Evolutionary conservation across 2,797 vertebrate genomes (phyloP).

Genomic region (Natrix natrix): DNA sequence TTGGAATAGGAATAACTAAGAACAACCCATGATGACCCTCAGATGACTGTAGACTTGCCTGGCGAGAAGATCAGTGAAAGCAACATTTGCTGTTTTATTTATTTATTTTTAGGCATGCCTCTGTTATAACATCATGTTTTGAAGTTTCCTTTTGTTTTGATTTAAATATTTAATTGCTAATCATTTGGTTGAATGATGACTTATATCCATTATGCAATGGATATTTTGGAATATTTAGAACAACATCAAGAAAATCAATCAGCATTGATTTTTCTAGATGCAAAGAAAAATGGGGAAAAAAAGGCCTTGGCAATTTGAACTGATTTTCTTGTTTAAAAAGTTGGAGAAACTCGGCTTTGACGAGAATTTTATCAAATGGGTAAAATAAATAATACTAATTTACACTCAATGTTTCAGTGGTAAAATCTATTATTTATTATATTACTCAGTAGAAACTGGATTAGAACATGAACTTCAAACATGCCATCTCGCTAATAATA

Average conservation of each 20-base stretch:
- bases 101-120: neutral
- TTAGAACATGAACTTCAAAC: neutral
- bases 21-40: neutral
- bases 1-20: neutral
- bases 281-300: neutral
- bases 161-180: neutral
- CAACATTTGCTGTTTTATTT: neutral
- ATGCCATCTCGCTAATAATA: neutral
- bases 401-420: neutral
- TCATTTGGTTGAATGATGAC: neutral
- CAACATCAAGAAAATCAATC: neutral
- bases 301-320: neutral
- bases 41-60: neutral
- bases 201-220: neutral
- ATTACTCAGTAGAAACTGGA: neutral
- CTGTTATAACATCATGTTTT: neutral
- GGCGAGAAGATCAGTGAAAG: neutral
- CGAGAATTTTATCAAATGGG: neutral
- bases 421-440: neutral
- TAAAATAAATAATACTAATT: neutral
- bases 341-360: neutral
- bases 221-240: neutral
- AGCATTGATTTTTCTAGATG: neutral
- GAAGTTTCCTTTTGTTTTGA: neutral
- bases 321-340: neutral